Conservation (phyloP, 2,113 vertebrate genomes). For the Suricata suricatta region DNA sequence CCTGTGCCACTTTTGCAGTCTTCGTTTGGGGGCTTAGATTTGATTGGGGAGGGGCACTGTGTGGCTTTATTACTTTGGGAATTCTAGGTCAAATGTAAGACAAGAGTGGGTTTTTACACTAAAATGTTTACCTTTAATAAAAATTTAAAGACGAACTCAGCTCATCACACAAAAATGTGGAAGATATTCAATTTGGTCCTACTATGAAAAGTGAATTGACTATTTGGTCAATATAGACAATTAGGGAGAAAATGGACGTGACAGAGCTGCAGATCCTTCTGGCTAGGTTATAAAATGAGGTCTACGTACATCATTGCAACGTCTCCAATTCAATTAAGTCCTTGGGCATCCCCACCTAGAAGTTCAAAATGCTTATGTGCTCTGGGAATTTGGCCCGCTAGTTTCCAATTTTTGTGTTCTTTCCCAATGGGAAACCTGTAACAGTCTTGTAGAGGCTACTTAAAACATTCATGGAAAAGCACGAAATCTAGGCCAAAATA, state of each 20-base stretch:
- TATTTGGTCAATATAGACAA: conserved; percentile 51
- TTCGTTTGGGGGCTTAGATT: not conserved
- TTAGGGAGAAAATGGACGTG: conserved; percentile 44
- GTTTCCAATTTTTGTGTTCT: not conserved
- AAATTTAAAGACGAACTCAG: conserved; percentile 21
- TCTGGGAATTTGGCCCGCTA: conserved; percentile 48
- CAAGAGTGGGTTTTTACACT: not conserved
- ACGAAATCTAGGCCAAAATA: conserved; percentile 66
- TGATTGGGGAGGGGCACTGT: not conserved
- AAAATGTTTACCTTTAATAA: not conserved
- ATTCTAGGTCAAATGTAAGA: not conserved
- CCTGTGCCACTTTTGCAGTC: not conserved
- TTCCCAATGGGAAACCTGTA: conserved; percentile 11
- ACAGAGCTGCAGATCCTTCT: conserved; percentile 60
- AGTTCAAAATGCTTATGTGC: conserved; percentile 46
- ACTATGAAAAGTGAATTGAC: conserved; percentile 46
- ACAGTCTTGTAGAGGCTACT: conserved; percentile 37
- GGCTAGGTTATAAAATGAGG: conserved; percentile 45
- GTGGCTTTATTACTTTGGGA: not conserved
- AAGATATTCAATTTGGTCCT: conserved; percentile 56
- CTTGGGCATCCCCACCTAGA: conserved; percentile 31
- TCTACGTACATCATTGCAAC: conserved; percentile 48
- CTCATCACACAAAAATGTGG: conserved; percentile 63
- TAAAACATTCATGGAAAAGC: conserved; percentile 46
- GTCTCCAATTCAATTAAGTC: conserved; percentile 63